Percentiles rank a stretch among this genome's conserved stretches.
phyloP scores from a whole-genome alignment of 2,113 vertebrate genomes.

The Rattus rattus region DNA sequence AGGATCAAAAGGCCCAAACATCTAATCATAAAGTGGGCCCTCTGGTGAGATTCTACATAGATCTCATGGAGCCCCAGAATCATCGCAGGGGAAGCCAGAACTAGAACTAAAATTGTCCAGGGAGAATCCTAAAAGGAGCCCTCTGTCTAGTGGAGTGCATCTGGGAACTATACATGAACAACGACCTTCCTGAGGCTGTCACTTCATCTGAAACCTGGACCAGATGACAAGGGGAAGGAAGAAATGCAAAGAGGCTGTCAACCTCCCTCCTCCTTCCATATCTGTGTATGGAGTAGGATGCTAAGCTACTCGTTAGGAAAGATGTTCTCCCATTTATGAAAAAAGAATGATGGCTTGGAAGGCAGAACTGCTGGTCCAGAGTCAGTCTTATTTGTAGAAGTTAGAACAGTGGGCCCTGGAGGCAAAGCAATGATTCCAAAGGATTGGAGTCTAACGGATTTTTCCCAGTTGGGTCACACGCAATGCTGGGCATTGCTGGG shows the following conservation, averaged over 20 bases:
- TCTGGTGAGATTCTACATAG: neutral
- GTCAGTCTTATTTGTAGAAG: neutral
- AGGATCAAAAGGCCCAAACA: neutral
- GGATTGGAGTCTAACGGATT: neutral
- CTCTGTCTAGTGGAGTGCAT: neutral
- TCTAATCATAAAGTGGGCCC: neutral
- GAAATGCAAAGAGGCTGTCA: neutral
- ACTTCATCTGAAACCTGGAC: neutral
- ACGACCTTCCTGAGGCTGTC: neutral
- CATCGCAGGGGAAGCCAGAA: neutral
- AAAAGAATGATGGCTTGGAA: neutral
- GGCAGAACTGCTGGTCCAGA: neutral
- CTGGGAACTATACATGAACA: neutral
- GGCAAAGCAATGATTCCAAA: neutral
- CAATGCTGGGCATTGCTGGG: neutral
- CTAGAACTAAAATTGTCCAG: neutral
- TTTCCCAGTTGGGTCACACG: constrained; percentile 4
- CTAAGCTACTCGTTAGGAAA: neutral
- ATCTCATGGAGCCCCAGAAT: neutral
- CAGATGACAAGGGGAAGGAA: neutral
- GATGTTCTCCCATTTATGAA: neutral
- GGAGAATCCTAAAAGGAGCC: neutral
- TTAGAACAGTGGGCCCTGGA: neutral
- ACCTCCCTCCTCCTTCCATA: neutral
- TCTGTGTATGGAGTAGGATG: neutral